Percentiles rank a stretch among this genome's conserved stretches.
Evolutionary conservation across 2,888 invertebrate genomes (phyloP).

Genomic region (Muschampia plurimacula): DNA sequence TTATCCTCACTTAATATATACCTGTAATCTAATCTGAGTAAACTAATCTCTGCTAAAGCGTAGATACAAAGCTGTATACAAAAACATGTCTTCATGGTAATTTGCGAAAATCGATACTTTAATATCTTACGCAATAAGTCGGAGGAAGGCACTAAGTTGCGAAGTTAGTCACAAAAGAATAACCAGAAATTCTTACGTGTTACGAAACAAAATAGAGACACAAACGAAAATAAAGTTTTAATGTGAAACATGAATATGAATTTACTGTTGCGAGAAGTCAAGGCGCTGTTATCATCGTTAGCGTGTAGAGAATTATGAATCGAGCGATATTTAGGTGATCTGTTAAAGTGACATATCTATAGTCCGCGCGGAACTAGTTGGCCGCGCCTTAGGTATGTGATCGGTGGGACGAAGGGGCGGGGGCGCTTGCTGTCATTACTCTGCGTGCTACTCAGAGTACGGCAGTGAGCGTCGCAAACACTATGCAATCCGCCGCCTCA

Average conservation of each 20-base stretch:
- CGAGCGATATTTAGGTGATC: too few species aligned
- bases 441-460: too few species aligned
- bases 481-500: too few species aligned
- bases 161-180: slow-evolving; percentile 18
- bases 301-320: neutral
- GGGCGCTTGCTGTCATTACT: too few species aligned
- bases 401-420: too few species aligned
- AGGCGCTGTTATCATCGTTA: neutral
- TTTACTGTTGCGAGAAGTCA: slow-evolving; percentile 1
- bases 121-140: slow-evolving; percentile 2
- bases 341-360: too few species aligned
- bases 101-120: neutral
- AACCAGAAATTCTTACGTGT: slow-evolving; percentile 19
- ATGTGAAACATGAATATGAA: slow-evolving; percentile 22
- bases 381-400: too few species aligned
- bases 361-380: too few species aligned
- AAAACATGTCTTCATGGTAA: neutral
- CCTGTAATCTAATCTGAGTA: too few species aligned
- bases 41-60: neutral
- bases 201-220: slow-evolving; percentile 12
- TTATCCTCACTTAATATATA: too few species aligned
- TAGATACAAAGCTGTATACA: too few species aligned
- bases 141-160: neutral
- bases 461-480: too few species aligned
- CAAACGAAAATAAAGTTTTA: slow-evolving; percentile 22